Conservation (phyloP, 2,797 vertebrate species). For the Varecia variegata region DNA sequence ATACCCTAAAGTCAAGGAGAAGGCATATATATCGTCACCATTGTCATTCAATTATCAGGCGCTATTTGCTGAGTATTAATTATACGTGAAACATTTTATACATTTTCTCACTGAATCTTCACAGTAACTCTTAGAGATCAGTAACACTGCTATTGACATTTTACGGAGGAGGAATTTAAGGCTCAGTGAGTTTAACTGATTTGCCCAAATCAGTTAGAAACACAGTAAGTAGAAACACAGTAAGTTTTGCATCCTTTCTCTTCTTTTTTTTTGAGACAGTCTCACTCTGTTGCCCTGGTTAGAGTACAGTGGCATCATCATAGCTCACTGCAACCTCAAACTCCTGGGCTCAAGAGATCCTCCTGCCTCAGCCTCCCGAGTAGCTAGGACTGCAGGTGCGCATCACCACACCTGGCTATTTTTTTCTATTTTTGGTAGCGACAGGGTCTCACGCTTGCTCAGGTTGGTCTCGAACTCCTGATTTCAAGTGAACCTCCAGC, state of each 20-base stretch:
- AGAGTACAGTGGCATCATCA: neutral
- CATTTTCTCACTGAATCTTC: neutral
- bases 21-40: accelerated
- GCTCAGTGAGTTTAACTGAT: neutral
- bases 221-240: neutral
- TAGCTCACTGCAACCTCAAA: neutral
- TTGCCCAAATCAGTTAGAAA: neutral
- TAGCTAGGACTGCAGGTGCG: neutral
- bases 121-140: neutral
- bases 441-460: neutral
- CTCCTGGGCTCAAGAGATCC: neutral
- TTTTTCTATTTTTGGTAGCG: neutral
- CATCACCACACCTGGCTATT: neutral
- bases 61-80: neutral
- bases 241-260: neutral
- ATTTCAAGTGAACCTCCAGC: neutral
- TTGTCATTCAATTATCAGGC: neutral
- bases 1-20: neutral
- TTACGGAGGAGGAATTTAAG: neutral
- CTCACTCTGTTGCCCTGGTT: neutral
- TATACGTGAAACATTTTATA: neutral
- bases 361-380: neutral
- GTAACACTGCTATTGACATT: accelerated
- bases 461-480: neutral
- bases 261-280: neutral